Conservation (phyloP, 2,888 invertebrate genomes). For the Idaea biselata region DNA sequence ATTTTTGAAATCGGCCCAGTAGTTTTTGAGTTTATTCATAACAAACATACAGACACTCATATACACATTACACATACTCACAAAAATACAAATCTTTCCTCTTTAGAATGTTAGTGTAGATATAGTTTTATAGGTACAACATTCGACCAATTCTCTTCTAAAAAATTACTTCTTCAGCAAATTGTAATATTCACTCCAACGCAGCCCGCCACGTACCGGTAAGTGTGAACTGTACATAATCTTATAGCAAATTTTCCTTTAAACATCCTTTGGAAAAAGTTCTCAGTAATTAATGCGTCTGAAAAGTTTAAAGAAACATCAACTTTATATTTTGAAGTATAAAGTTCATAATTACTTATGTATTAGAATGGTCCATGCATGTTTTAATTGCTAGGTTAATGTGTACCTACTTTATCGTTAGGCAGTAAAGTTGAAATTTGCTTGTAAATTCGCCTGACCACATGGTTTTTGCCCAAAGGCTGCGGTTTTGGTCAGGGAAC, state of each 20-base stretch:
- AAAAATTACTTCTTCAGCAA: no score
- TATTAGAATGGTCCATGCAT: not conserved
- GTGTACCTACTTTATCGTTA: not conserved
- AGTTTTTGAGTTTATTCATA: no score
- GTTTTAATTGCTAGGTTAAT: not conserved
- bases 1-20: no score
- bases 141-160: no score
- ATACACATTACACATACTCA: no score
- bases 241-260: not conserved
- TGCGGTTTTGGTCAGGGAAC: not conserved
- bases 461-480: not conserved
- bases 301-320: not conserved
- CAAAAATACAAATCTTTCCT: no score
- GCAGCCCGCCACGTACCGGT: no score
- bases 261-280: slow-evolving; percentile 17
- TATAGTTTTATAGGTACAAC: no score
- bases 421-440: not conserved
- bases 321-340: not conserved
- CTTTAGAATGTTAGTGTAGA: no score
- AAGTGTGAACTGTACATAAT: no score
- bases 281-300: not conserved
- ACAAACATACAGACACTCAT: no score
- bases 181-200: no score
- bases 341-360: not conserved
- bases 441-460: not conserved